Evolutionary conservation across 2,888 invertebrate genomes (phyloP).

Genomic region (Melangyna quadrimaculata): DNA sequence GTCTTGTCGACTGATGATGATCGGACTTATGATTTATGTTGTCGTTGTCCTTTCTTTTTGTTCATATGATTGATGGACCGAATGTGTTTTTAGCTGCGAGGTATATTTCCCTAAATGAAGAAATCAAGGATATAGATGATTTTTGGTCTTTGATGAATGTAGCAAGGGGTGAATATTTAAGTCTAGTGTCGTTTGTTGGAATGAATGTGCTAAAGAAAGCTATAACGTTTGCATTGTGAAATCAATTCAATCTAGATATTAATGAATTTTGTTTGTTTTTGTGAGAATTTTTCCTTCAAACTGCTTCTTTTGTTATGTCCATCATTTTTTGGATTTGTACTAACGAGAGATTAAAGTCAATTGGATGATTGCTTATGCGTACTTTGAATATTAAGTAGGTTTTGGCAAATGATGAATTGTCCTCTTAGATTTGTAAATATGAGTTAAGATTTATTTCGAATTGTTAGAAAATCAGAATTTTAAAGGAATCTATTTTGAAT

Average conservation of each 20-base stretch:
- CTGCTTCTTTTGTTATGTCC: background rate
- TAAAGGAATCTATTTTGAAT: too few relatives aligned
- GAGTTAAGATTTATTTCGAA: background rate
- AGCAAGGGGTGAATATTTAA: constrained; percentile 61
- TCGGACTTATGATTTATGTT: constrained; percentile 78
- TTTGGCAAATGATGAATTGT: constrained; percentile 1
- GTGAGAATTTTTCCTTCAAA: background rate
- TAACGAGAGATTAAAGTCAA: constrained; percentile 48
- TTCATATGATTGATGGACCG: constrained; percentile 78
- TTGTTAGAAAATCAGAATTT: background rate
- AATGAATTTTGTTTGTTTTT: constrained; percentile 37
- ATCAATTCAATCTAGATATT: constrained; percentile 70
- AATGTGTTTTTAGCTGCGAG: constrained; percentile 72
- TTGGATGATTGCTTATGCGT: constrained; percentile 4
- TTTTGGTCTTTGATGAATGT: constrained; percentile 54
- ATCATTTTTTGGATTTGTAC: constrained; percentile 24
- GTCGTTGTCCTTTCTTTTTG: constrained; percentile 71
- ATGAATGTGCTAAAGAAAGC: background rate
- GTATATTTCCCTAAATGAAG: constrained; percentile 67
- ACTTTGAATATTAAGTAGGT: background rate
- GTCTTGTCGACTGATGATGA: constrained; percentile 75
- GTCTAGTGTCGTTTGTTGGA: constrained; percentile 36
- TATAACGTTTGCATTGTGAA: constrained; percentile 37
- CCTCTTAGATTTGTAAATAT: background rate
- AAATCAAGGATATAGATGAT: constrained; percentile 64